A percentile compares a stretch with the other conserved stretches of the same genome.
Evolutionary conservation across 2,888 invertebrate species (phyloP).

Genomic region (Galerucella calmariensis): DNA sequence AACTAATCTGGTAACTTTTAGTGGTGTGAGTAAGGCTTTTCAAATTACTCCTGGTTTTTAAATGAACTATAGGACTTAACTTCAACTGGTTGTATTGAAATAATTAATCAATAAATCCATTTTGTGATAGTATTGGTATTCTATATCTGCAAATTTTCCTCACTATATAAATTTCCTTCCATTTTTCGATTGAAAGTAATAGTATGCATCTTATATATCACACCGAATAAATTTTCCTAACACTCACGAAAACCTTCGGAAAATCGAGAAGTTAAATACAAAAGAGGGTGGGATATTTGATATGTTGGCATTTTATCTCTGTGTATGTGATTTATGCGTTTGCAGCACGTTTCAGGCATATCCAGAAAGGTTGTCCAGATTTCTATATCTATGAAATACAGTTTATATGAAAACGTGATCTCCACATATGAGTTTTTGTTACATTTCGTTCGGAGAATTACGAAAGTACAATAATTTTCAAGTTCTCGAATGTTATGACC

Average conservation of each 20-base stretch:
- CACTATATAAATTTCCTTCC: not conserved
- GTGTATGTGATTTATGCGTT: conserved; percentile 31
- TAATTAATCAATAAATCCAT: no score
- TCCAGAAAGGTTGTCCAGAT: conserved; percentile 25
- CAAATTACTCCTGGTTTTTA: no score
- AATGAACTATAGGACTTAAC: no score
- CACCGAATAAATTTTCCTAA: conserved; percentile 26
- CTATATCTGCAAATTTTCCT: no score
- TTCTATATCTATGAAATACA: conserved; percentile 21
- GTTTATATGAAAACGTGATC: conserved; percentile 20
- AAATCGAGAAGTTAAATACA: conserved; percentile 36
- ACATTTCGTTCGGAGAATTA: conserved; percentile 9
- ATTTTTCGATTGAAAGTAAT: not conserved
- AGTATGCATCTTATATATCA: conserved; percentile 17
- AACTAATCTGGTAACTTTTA: no score
- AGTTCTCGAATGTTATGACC: not conserved
- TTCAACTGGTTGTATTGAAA: no score
- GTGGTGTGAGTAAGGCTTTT: no score
- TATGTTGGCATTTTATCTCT: conserved; percentile 34
- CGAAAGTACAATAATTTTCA: conserved; percentile 2
- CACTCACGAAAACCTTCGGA: conserved; percentile 23
- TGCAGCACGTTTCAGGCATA: conserved; percentile 27
- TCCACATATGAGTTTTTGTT: conserved; percentile 11
- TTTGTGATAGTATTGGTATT: no score
- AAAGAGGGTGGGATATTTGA: conserved; percentile 36